phyloP scores from a whole-genome alignment of 2,113 vertebrate genomes.

The Dryoscopus gambensis region DNA sequence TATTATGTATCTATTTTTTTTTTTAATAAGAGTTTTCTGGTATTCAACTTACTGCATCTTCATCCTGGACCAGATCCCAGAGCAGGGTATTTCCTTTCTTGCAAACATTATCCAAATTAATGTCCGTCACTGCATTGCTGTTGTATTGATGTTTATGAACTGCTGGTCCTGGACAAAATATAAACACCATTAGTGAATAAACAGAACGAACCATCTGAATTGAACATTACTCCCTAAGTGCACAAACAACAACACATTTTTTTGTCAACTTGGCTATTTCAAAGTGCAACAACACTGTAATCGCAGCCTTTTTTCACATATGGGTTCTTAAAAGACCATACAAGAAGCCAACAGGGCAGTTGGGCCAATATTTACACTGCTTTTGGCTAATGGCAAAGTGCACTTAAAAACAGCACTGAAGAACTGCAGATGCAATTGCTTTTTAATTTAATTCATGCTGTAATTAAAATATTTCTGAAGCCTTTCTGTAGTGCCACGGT shows the following conservation, averaged over 20 bases:
- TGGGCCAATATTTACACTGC: neutral
- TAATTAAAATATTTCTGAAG: neutral
- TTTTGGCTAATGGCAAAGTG: neutral
- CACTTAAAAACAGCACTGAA: neutral
- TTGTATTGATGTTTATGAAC: constrained; percentile 97
- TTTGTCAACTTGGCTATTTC: neutral
- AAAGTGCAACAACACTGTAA: neutral
- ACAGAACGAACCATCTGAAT: neutral
- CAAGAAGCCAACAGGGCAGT: neutral
- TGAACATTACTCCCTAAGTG: neutral
- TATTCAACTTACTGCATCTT: constrained; percentile 88
- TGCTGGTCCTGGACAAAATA: constrained; percentile 83
- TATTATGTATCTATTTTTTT: neutral
- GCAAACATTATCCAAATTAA: constrained; percentile 98
- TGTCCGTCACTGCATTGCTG: constrained; percentile 91
- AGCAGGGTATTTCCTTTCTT: constrained; percentile 98
- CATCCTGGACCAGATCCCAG: constrained; percentile 99
- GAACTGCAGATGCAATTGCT: neutral
- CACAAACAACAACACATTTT: neutral
- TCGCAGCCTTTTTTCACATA: neutral
- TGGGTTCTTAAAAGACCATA: neutral
- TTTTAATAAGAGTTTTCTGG: neutral
- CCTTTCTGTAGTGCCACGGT: neutral
- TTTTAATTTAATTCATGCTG: neutral
- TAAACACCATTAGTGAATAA: constrained; percentile 4